Percentiles rank a stretch among this genome's conserved stretches.
Evolutionary conservation across 1,140 invertebrate species (phyloP).

Genomic region (Bilobella aurantiaca): DNA sequence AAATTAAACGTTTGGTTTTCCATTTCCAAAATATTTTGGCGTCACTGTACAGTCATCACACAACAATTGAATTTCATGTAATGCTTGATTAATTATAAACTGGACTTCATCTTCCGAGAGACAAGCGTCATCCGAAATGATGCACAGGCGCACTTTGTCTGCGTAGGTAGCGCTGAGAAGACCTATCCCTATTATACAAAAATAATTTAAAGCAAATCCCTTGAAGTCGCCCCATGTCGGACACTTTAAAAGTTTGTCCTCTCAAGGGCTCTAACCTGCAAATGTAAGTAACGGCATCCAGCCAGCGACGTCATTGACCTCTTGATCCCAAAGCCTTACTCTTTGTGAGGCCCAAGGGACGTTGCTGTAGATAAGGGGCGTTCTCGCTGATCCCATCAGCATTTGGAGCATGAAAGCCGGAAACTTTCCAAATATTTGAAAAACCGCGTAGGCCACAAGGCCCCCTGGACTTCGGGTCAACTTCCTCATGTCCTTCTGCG

Average conservation of each 20-base stretch:
- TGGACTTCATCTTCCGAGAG: conserved; percentile 24
- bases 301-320: conserved; percentile 13
- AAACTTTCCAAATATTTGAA: conserved; percentile 22
- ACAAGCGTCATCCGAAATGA: conserved; percentile 25
- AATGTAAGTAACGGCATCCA: conserved; percentile 18
- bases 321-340: conserved; percentile 14
- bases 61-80: conserved; percentile 21
- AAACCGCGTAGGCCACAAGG: background rate
- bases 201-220: conserved; percentile 1
- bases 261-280: conserved; percentile 16
- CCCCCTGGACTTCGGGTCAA: conserved; percentile 1
- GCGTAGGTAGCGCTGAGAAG: conserved; percentile 25
- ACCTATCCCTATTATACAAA: conserved; percentile 25
- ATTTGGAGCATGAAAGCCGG: conserved; percentile 16
- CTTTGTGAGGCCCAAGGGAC: conserved; percentile 16
- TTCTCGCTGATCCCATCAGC: conserved; percentile 14
- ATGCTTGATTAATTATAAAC: conserved; percentile 18
- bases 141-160: conserved; percentile 25
- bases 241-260: background rate
- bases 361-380: conserved; percentile 19
- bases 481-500: background rate
- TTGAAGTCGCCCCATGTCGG: background rate
- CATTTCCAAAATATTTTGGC: background rate
- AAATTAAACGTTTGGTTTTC: background rate
- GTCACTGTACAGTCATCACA: conserved; percentile 10